A percentile compares a stretch with the other conserved stretches of the same genome.
Evolutionary conservation across 2,888 invertebrate species (phyloP).

Genomic region (Nymphalis c-album): DNA sequence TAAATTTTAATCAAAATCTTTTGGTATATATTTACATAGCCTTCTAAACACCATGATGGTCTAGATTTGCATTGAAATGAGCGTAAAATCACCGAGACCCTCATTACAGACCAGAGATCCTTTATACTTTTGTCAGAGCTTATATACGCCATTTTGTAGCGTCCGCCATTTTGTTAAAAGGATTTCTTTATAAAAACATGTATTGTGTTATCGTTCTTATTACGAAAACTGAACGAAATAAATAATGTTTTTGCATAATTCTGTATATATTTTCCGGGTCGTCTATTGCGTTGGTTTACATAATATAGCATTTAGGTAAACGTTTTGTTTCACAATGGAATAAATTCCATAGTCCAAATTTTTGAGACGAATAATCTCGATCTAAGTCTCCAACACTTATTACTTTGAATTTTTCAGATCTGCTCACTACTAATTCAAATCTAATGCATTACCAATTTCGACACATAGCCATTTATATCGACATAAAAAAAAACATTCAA

Average conservation of each 20-base stretch:
- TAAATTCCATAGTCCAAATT: slow-evolving; percentile 1
- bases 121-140: slow-evolving; percentile 72
- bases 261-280: slow-evolving; percentile 12
- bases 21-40: slow-evolving; percentile 69
- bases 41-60: slow-evolving; percentile 69
- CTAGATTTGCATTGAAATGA: slow-evolving; percentile 78
- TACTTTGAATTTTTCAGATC: too few relatives aligned
- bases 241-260: slow-evolving; percentile 27
- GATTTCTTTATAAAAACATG: slow-evolving; percentile 59
- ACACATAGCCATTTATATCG: too few relatives aligned
- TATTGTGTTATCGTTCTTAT: slow-evolving; percentile 44
- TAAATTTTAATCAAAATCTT: slow-evolving; percentile 77
- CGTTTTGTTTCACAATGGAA: neutral
- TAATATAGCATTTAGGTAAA: slow-evolving; percentile 2
- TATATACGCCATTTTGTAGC: slow-evolving; percentile 54
- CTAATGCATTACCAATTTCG: too few relatives aligned
- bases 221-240: slow-evolving; percentile 40
- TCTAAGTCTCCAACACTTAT: too few relatives aligned
- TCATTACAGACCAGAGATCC: slow-evolving; percentile 64
- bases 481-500: too few relatives aligned
- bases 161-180: slow-evolving; percentile 49
- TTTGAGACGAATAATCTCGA: neutral
- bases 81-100: slow-evolving; percentile 72
- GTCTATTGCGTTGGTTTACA: neutral
- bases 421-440: too few relatives aligned